phyloP scores from a whole-genome alignment of 1,140 invertebrate species.

The Zaprionus taronus region DNA sequence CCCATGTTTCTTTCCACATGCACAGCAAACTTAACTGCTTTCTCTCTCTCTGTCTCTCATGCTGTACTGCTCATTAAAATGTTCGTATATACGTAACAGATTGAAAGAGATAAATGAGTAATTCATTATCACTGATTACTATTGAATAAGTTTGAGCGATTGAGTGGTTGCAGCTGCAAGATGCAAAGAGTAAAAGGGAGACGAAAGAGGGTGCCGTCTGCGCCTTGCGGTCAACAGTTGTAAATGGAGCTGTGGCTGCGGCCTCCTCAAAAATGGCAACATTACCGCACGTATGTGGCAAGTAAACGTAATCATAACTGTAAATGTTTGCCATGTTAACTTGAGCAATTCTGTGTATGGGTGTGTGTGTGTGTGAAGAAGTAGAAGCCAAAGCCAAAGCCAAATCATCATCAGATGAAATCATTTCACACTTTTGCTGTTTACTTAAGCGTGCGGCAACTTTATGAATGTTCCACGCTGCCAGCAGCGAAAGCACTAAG shows the following conservation, averaged over 20 bases:
- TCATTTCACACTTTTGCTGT: slow-evolving; percentile 79
- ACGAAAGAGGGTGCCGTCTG: not conserved
- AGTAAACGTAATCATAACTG: slow-evolving; percentile 43
- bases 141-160: slow-evolving; percentile 10
- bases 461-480: slow-evolving; percentile 65
- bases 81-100: slow-evolving; percentile 59
- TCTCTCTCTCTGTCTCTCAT: not conserved
- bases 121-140: slow-evolving; percentile 23
- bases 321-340: slow-evolving; percentile 48
- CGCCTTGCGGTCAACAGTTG: not conserved
- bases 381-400: slow-evolving; percentile 47
- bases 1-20: not conserved
- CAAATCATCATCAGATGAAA: slow-evolving; percentile 77
- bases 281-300: slow-evolving; percentile 42
- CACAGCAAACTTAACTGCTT: not conserved
- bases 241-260: not conserved
- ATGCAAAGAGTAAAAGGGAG: not conserved
- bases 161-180: slow-evolving; percentile 1
- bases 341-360: slow-evolving; percentile 27
- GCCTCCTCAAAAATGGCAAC: slow-evolving; percentile 14
- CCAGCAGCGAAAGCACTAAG: slow-evolving; percentile 53
- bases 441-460: slow-evolving; percentile 77
- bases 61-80: slow-evolving; percentile 59
- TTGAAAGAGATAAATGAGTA: not conserved
- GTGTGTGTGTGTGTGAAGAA: slow-evolving; percentile 4